These are phyloP conservation scores for Coenobita brevimanus DNA, from an alignment of 1,140 invertebrate species.

Conservation along the genomic window DNA sequence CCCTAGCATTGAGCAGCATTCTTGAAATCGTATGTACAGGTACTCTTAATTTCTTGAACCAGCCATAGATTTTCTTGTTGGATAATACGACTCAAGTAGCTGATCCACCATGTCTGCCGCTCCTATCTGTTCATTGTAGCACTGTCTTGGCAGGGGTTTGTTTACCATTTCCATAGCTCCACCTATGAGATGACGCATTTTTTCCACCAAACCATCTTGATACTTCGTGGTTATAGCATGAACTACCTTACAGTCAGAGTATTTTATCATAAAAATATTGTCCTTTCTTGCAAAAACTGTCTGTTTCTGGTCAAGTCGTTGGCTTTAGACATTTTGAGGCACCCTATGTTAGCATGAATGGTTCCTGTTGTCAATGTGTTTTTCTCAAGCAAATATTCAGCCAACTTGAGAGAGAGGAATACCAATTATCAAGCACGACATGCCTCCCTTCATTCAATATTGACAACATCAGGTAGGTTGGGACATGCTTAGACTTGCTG, in stretches of 20 bases:
- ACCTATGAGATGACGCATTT: slow-evolving; percentile 16
- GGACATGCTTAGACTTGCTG: slow-evolving; percentile 31
- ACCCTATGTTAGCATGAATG: no score
- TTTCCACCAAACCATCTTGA: neutral
- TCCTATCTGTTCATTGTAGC: slow-evolving; percentile 22
- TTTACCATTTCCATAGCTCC: neutral
- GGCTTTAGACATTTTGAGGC: neutral
- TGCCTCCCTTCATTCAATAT: neutral
- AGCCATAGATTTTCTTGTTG: no score
- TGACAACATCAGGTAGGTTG: neutral
- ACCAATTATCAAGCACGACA: no score
- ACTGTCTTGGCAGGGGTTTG: neutral
- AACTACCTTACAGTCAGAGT: neutral
- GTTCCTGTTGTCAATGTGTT: slow-evolving; percentile 28
- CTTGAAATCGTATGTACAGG: no score
- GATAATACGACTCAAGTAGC: neutral
- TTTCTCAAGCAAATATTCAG: no score
- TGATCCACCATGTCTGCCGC: slow-evolving; percentile 14
- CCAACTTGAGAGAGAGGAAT: no score
- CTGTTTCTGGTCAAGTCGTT: neutral
- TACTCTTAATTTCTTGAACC: no score
- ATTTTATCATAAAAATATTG: neutral
- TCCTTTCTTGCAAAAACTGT: no score
- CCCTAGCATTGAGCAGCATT: neutral
- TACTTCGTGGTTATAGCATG: slow-evolving; percentile 17